A percentile compares a stretch with the other conserved stretches of the same genome.
phyloP scores from a whole-genome alignment of 2,888 invertebrate genomes.

The Orthonevra nobilis region DNA sequence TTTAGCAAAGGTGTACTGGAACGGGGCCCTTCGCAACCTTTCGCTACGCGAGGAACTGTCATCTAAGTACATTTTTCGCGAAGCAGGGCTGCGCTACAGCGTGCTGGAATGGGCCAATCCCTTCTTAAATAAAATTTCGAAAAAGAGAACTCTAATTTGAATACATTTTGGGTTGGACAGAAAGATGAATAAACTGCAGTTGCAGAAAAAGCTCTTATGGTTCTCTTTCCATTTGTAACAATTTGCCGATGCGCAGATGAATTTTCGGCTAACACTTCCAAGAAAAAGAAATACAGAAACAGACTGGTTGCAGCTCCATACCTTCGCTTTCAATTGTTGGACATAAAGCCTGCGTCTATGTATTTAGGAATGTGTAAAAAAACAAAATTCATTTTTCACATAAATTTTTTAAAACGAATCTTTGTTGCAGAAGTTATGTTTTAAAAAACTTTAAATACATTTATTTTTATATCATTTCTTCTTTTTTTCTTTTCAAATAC shows the following conservation, averaged over 20 bases:
- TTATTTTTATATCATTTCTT: no score
- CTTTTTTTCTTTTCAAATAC: no score
- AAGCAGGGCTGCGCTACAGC: no score
- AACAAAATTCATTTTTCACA: neutral
- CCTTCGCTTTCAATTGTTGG: conserved; percentile 12
- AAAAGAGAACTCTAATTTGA: conserved; percentile 10
- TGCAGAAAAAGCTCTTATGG: neutral
- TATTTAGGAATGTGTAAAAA: conserved; percentile 2
- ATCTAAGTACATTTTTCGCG: no score
- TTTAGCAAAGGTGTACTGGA: no score
- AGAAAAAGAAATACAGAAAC: conserved; percentile 12
- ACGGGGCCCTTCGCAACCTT: no score
- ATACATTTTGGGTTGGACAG: neutral
- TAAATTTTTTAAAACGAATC: no score
- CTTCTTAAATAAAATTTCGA: conserved; percentile 11
- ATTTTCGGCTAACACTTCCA: conserved; percentile 13
- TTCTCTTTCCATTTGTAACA: conserved; percentile 2
- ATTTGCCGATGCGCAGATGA: conserved; percentile 8
- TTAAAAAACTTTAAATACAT: no score
- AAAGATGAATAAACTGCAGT: neutral
- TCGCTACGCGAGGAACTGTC: no score
- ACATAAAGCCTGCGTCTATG: conserved; percentile 21
- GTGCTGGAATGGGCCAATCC: no score
- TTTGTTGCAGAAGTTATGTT: no score
- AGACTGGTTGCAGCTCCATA: conserved; percentile 7